These are phyloP conservation scores for Trichogramma pretiosum DNA, from an alignment of 1,140 invertebrate species.

Conservation along the genomic window DNA sequence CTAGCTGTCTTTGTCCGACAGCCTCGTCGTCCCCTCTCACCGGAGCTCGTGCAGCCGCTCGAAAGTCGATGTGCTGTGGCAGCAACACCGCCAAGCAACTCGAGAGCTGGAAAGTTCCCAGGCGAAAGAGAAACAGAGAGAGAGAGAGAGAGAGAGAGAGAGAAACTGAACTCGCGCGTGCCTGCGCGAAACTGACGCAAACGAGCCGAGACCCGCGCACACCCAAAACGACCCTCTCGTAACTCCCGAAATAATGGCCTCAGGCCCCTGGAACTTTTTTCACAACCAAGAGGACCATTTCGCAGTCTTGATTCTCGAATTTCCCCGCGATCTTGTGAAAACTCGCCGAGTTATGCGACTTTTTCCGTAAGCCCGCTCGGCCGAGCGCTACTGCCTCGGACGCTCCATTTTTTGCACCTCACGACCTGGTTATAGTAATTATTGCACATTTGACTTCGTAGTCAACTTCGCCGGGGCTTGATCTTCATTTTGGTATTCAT, in stretches of 20 bases:
- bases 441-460: too few species aligned
- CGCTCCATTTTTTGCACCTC: neutral
- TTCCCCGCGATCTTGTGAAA: conserved; percentile 12
- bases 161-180: conserved; percentile 17
- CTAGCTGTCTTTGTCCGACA: too few species aligned
- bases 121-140: conserved; percentile 8
- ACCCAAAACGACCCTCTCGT: conserved; percentile 25
- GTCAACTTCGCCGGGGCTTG: too few species aligned
- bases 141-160: neutral
- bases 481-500: too few species aligned
- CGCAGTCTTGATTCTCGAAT: conserved; percentile 32
- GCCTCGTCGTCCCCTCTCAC: too few species aligned
- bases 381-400: neutral
- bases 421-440: too few species aligned
- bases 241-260: conserved; percentile 22
- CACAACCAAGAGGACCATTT: conserved; percentile 31
- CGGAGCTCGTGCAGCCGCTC: conserved; percentile 3
- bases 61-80: conserved; percentile 15
- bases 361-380: conserved; percentile 7
- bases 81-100: too few species aligned
- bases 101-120: conserved; percentile 36
- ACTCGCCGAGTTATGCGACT: conserved; percentile 14
- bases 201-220: conserved; percentile 26
- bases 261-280: conserved; percentile 25
- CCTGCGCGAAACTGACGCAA: conserved; percentile 27